Conservation (phyloP, 2,113 vertebrate species). For the Heteronetta atricapilla region DNA sequence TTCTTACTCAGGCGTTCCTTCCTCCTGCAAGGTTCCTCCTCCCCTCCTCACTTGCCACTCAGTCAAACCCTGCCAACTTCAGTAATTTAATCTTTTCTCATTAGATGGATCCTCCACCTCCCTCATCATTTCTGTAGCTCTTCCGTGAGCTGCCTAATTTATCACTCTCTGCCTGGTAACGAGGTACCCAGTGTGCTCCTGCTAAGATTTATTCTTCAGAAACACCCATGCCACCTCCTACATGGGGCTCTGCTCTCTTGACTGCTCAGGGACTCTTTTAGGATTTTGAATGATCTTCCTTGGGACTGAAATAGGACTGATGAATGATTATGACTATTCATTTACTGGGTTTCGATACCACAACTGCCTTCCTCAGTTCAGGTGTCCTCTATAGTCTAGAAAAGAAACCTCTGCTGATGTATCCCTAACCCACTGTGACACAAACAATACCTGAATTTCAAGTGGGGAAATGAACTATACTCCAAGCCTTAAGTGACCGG, state of each 20-base stretch:
- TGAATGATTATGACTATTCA: neutral
- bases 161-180: conserved; percentile 52
- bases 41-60: neutral
- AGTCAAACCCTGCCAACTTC: conserved; percentile 38
- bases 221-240: conserved; percentile 30
- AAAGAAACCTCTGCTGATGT: neutral
- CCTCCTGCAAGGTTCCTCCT: neutral
- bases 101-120: conserved; percentile 61
- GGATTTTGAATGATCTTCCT: neutral
- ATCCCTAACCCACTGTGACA: neutral
- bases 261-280: neutral
- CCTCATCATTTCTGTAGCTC: conserved; percentile 59
- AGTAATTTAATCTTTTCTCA: conserved; percentile 56
- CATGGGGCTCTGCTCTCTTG: neutral
- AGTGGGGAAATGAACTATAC: neutral
- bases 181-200: conserved; percentile 13
- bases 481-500: neutral
- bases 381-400: neutral
- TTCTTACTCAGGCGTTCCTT: neutral
- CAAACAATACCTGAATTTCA: neutral
- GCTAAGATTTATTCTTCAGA: conserved; percentile 26
- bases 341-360: neutral
- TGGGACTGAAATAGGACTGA: neutral
- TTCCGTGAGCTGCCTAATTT: conserved; percentile 59
- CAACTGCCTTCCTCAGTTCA: neutral